Evolutionary conservation across 1,140 invertebrate genomes (phyloP).

Genomic region (Platorchestia sp.): DNA sequence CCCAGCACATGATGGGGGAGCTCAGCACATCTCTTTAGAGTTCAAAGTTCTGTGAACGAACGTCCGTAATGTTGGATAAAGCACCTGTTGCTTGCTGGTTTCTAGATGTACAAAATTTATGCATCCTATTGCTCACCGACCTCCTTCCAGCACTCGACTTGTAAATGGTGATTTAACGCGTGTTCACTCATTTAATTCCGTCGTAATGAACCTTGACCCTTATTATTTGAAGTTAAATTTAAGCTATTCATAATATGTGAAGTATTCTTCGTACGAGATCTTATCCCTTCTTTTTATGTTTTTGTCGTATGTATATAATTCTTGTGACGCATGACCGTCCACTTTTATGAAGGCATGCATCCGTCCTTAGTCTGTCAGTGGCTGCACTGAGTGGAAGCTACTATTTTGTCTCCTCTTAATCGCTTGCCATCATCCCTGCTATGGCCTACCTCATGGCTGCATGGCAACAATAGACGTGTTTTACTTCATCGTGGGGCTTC

Average conservation of each 20-base stretch:
- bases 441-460: not conserved
- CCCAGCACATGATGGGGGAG: not conserved
- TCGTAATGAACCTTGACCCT: not conserved
- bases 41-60: slow-evolving; percentile 1
- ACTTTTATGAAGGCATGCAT: not conserved
- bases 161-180: not conserved
- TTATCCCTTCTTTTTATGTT: not conserved
- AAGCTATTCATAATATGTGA: too few relatives aligned
- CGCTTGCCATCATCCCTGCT: not conserved
- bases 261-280: too few relatives aligned
- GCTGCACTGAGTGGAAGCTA: not conserved
- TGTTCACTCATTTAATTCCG: not conserved
- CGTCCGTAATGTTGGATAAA: not conserved
- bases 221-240: not conserved
- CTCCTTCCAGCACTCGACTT: not conserved
- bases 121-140: not conserved
- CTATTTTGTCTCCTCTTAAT: not conserved
- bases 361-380: not conserved
- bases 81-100: not conserved
- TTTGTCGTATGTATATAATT: not conserved
- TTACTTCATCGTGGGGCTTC: not conserved
- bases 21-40: not conserved
- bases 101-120: not conserved
- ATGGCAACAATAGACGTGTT: not conserved
- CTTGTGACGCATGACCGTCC: not conserved